Conservation (phyloP, 2,113 vertebrate genomes). For the Empidonax alnorum region DNA sequence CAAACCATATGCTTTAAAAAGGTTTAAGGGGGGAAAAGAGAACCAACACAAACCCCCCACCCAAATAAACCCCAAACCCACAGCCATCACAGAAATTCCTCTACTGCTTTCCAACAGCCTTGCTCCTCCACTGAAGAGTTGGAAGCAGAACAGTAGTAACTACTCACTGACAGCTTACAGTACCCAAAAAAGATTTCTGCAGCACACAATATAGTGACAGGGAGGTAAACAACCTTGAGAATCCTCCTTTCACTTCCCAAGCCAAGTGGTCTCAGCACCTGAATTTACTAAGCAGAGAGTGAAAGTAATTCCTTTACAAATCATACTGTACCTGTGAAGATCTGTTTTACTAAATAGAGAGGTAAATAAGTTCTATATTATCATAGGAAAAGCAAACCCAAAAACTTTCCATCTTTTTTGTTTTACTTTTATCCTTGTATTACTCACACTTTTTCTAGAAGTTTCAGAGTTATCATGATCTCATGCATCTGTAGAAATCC, state of each 20-base stretch:
- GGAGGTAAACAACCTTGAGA: not conserved
- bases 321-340: not conserved
- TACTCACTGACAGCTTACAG: not conserved
- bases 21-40: too few species aligned
- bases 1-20: not conserved
- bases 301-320: not conserved
- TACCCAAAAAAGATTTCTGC: not conserved
- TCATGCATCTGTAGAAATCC: not conserved
- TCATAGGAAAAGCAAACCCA: not conserved
- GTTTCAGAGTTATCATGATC: not conserved
- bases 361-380: not conserved
- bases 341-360: not conserved
- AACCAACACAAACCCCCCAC: fast-evolving
- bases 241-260: not conserved
- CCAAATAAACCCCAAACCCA: not conserved
- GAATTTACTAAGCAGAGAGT: not conserved
- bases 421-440: not conserved
- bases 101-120: not conserved
- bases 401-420: not conserved
- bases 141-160: not conserved
- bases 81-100: not conserved
- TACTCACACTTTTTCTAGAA: not conserved
- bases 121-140: not conserved
- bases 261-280: fast-evolving
- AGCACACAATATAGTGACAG: fast-evolving